Evolutionary conservation across 2,113 vertebrate species (phyloP), one percentile per base, ranked within the genome.

Genomic region (Calcarius ornatus): DNA sequence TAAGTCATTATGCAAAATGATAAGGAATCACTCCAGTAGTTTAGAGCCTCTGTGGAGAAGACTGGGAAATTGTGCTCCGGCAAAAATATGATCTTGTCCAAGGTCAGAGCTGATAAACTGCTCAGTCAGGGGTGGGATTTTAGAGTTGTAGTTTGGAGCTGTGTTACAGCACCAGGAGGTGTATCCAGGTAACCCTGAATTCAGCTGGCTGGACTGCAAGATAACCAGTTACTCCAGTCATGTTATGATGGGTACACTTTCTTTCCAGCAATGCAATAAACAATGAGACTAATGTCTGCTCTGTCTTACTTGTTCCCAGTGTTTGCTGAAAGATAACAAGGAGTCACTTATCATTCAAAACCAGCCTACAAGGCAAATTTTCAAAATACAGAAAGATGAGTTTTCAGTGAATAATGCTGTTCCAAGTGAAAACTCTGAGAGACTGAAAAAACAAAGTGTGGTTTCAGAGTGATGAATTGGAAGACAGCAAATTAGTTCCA

Each of bases 311-410:
- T 42, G 27, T 81, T 92, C 54, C 50, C 24, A 51, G 21, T 90
- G 71, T 86, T 93, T 63, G 23, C 80, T 42, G 51, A 43, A 92
- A 88, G 79, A 90, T 88, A 86, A 79, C 43, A 75, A 75, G 85
- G 10, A 61, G 24, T 30, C 59, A 54, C 59, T 90, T 96, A 93
- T 78, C 82, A 80, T 71, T 65, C 60, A 77, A 86, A 92, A 73
- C 15, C 63, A 93, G 82, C 23, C 27, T 70, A 54, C 47, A 88
- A 77, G 60, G 30, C 63, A 60, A 63, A 60, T 64, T 76, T 51
- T 31, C 54, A 54, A 45, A 85, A 53, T n/a, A 65, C 0, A 0
- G 56, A 68, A 71, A 51, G 31, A 59, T 0, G 3, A 77, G 42
- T 69, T 82, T 82, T 76, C 71, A 65, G n/a, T 79, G 38, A 19